Evolutionary conservation across 2,888 invertebrate species (phyloP), one percentile per base, ranked within the genome.

Genomic region (Tetranychus piercei): DNA sequence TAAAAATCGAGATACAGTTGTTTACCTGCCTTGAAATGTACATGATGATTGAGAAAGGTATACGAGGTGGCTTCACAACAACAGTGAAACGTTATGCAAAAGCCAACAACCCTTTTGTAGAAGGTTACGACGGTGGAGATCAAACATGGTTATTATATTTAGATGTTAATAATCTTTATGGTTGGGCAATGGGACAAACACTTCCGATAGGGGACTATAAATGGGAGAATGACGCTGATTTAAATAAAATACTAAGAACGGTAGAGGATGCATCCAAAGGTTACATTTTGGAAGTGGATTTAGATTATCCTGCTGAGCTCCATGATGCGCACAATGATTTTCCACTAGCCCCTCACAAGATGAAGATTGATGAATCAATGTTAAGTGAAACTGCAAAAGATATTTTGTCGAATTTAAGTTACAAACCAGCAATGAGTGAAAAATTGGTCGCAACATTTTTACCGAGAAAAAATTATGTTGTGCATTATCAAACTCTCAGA

Each of bases 381-480:
- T 22, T 8, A 6, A 66, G 66, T 22, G 8, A 6, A 18, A 8
- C 6, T 66, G 8, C 6, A 22, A 6, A 8, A 8, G 22, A 66
- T 6, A 6, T 66, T 8, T 18, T 66, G 18, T 8, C 6, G 8
- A 18, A 66, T 6, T 18, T 6, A 6, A 18, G 66, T 8, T 6
- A 8, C 18, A 66, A 66, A 66, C 18, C 18, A 20, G 18, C 18
- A 8, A 6, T 18, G 6, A 22, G 45, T 44, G 8, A 20, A n/a
- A 78, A 75, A 75, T 69, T 77, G 71, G 23, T 76, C 55, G 45
- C 74, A 22, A 73, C 73, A 67, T 72, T 78, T 11, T 45, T 74
- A 44, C 71, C 76, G 43, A 78, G 79, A 22, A 6, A 71, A 34
- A 71, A 18, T 15, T 71, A 71, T 71, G 44, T 43, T 71, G 22